These are phyloP conservation scores for Vireo altiloquus DNA, from an alignment of 2,113 vertebrate genomes.

Conservation along the genomic window DNA sequence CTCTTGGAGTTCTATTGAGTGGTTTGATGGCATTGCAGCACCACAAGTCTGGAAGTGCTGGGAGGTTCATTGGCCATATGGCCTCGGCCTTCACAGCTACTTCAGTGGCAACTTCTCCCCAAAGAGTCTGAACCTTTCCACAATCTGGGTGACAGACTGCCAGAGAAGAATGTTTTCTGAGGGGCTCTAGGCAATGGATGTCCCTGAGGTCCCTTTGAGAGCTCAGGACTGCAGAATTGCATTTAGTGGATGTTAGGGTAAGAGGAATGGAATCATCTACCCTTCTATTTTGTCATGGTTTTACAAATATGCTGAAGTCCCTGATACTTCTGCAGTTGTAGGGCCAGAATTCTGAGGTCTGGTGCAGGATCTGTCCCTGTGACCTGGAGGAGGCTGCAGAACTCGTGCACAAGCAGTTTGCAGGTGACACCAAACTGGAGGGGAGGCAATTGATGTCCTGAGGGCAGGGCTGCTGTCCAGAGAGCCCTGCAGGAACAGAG, in stretches of 20 bases:
- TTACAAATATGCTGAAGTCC: background rate
- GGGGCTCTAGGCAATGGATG: background rate
- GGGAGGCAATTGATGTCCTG: background rate
- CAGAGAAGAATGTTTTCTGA: background rate
- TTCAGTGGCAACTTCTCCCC: background rate
- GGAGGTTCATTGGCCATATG: fast-evolving
- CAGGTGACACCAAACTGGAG: background rate
- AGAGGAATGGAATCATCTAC: background rate
- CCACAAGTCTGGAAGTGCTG: background rate
- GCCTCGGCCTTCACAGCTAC: background rate
- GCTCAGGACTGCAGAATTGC: background rate
- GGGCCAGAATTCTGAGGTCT: background rate
- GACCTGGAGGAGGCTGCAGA: background rate
- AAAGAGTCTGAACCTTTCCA: background rate
- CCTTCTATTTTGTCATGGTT: background rate
- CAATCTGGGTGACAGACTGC: background rate
- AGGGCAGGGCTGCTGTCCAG: background rate
- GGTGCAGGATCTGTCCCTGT: background rate
- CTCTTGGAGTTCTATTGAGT: background rate
- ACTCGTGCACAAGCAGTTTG: background rate
- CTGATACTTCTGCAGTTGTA: fast-evolving
- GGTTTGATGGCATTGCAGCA: background rate
- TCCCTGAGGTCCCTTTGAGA: background rate
- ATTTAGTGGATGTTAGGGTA: background rate
- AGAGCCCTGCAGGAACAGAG: background rate